Base-by-base conservation (phyloP, 2,888 invertebrate genomes). In the Harmothoe impar region DNA sequence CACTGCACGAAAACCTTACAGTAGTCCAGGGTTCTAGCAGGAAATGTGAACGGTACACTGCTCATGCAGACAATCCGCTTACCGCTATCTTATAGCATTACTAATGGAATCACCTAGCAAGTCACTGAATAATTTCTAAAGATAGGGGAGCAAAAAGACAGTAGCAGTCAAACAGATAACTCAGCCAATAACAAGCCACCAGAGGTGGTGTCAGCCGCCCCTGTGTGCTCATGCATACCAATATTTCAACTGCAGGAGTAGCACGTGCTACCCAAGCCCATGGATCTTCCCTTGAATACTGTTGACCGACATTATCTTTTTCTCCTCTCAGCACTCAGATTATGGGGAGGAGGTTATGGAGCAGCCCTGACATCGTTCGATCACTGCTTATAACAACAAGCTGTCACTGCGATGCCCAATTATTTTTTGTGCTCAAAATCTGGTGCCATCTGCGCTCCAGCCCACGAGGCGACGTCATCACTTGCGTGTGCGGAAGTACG, bases 331-430 rank as follows among this genome's bases (percentile, higher is more conserved):
- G 0, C 62, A 62, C 23, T n/a, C 62, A 62, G 62, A 62, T 62
- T 62, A 62, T 62, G 62, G 62, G 62, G 62, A 62, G 3, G 20
- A n/a, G 62, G 62, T 62, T 62, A 62, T 62, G 62, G 62, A 62
- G 62, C 62, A n/a, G 29, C 29, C 77, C 77, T n/a, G 29, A 3
- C 81, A 43, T 33, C 81, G 35, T n/a, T 81, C 81, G 35, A 43
- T 81, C 81, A 81, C 33, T 23, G 20, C 23, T 43, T 35, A 33
- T 33, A 81, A 81, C 81, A 43, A 81, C 43, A 81, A 81, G 35
- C 81, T 81, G 81, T 81, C 81, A 81, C 35, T 35, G 25, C 12
- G 72, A 72, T 72, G 29, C 72, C 72, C 72, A 43, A 81, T 35
- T 81, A 81, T 81, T 81, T 81, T 33, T 81, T 10, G 15, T 23